phyloP scores from a whole-genome alignment of 1,140 invertebrate species.

The Lethrus apterus region DNA sequence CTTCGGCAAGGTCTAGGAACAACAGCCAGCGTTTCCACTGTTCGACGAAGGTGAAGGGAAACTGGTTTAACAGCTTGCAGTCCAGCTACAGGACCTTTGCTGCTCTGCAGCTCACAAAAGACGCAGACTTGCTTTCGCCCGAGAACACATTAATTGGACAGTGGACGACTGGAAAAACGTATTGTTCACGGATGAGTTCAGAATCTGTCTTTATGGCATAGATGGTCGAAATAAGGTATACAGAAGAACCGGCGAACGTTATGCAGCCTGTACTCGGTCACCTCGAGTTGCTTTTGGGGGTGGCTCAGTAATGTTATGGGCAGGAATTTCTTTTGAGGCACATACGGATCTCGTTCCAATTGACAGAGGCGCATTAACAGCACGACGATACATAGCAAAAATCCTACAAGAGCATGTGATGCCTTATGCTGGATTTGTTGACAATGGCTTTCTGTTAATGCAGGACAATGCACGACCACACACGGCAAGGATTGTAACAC shows the following conservation, averaged over 20 bases:
- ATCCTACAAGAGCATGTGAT: conserved; percentile 7
- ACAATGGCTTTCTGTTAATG: conserved; percentile 3
- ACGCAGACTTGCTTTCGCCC: not conserved
- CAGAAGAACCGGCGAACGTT: conserved; percentile 5
- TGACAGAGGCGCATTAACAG: conserved; percentile 9
- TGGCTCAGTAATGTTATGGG: conserved; percentile 1
- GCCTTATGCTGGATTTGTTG: conserved; percentile 6
- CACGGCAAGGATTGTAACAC: conserved; percentile 6
- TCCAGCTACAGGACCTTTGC: not conserved
- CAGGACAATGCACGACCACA: conserved; percentile 2
- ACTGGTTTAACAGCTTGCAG: not conserved
- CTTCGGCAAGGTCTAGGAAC: not conserved
- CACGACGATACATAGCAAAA: conserved; percentile 6
- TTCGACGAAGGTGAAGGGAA: not conserved
- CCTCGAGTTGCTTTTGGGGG: conserved; percentile 2
- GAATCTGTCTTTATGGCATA: conserved; percentile 4
- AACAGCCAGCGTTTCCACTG: conserved; percentile 1
- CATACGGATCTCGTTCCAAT: not conserved
- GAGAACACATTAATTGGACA: too few species aligned
- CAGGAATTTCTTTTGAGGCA: conserved; percentile 9
- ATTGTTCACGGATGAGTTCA: conserved; percentile 3
- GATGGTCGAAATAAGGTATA: conserved; percentile 4
- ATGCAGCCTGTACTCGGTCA: conserved; percentile 5
- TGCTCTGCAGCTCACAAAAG: not conserved
- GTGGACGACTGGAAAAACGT: too few species aligned